Evolutionary conservation across 2,888 invertebrate species (phyloP).

Genomic region (Cryptosula pallasiana): DNA sequence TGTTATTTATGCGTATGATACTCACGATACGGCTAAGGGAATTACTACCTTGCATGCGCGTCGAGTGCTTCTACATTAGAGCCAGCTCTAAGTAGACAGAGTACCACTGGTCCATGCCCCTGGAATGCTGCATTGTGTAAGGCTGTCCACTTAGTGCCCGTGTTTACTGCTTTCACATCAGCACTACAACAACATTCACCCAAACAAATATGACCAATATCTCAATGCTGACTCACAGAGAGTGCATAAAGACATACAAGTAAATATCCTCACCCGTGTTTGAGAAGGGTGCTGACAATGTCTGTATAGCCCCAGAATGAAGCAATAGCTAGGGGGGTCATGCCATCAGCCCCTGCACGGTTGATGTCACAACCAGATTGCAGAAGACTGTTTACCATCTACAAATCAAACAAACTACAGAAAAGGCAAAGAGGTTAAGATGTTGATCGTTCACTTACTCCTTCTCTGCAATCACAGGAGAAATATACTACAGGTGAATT

Average conservation of each 20-base stretch:
- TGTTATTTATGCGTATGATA: too few relatives aligned
- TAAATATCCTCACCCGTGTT: slow-evolving; percentile 35
- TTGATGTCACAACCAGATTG: slow-evolving; percentile 37
- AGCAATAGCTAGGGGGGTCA: slow-evolving; percentile 45
- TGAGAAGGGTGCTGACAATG: slow-evolving; percentile 37
- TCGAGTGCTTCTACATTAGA: slow-evolving; percentile 40
- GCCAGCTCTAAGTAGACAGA: slow-evolving; percentile 40
- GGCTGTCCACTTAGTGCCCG: slow-evolving; percentile 45
- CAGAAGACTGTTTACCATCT: slow-evolving; percentile 38
- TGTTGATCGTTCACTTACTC: too few relatives aligned
- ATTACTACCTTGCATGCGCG: slow-evolving; percentile 41
- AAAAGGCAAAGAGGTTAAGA: too few relatives aligned
- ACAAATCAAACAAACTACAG: too few relatives aligned
- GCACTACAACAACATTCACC: slow-evolving; percentile 34
- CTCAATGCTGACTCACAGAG: too few relatives aligned
- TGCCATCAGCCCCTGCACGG: slow-evolving; percentile 41
- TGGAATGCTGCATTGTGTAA: slow-evolving; percentile 49
- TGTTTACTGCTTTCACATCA: slow-evolving; percentile 41
- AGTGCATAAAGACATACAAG: neutral
- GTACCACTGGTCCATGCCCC: slow-evolving; percentile 49
- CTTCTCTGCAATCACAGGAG: too few relatives aligned
- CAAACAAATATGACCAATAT: neutral
- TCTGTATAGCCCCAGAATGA: slow-evolving; percentile 51
- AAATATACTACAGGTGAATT: too few relatives aligned
- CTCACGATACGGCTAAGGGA: too few relatives aligned